Base-by-base conservation (phyloP, 1,140 invertebrate genomes). In the Sminthurides bifidus region DNA sequence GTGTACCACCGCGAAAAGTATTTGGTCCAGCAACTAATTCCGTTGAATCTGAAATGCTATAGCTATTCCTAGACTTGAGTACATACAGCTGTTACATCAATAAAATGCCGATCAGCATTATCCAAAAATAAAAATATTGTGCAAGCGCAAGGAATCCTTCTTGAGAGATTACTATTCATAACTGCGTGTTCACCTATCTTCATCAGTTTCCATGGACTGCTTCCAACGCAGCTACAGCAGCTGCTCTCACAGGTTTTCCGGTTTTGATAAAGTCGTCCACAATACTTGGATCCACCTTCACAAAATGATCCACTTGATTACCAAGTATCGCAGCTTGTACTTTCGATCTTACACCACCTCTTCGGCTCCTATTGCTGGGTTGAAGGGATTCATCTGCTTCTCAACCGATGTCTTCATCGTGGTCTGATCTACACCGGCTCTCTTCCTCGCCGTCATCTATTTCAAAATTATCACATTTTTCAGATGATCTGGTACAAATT, bases 31-130 rank as follows among this genome's bases (percentile, higher is more conserved):
- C 23, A 26, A 45, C 50, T 24, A 41, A 24, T 17, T 49, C 55
- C 15, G 33, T 61, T 15, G 60, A 61, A 38, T 61, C 60, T 2
- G 60, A 61, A 52, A 61, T 61, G 60, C 41, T 61, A 46, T 61
- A 53, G 58, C 46, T 31, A 33, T 52, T 2, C 21, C n/a, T 35
- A 10, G 8, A n/a, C n/a, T 8, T 10, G n/a, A 35, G 8, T 8
- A 35, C 5, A 49, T 15, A 41, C n/a, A 41, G 5, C n/a, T 6
- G 23, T 41, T 17, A 41, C 5, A 41, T 17, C 23, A 6, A 21
- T 41, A 41, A 35, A 35, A 35, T 44, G 24, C 38, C n/a, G 19
- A 30, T 19, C 31, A 33, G 5, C 21, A 15, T 40, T 40, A 26
- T 38, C 12, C 14, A 40, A 52, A 27, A 17, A 6, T 8, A 40